Percentiles rank a stretch among this genome's conserved stretches.
Evolutionary conservation across 2,888 invertebrate species (phyloP).

Genomic region (Melangyna quadrimaculata): DNA sequence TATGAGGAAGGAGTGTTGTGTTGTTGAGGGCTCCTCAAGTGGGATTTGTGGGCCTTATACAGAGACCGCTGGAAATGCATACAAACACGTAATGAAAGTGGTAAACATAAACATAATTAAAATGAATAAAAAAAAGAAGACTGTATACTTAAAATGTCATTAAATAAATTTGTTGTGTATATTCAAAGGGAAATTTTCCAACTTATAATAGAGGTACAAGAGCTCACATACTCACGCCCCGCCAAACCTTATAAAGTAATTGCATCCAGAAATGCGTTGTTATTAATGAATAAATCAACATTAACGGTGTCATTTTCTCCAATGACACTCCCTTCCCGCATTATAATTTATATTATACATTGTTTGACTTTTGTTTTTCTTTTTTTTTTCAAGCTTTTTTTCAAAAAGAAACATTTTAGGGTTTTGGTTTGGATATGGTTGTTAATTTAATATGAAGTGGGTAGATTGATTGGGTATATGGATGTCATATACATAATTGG

Average conservation of each 20-base stretch:
- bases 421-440: not conserved
- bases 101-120: slow-evolving; percentile 59
- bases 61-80: slow-evolving; percentile 45
- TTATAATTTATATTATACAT: slow-evolving; percentile 58
- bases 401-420: not conserved
- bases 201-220: not conserved
- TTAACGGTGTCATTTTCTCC: slow-evolving; percentile 18
- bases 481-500: not conserved
- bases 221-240: slow-evolving; percentile 16
- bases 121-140: slow-evolving; percentile 13
- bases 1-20: not conserved
- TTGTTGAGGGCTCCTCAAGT: not conserved
- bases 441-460: not conserved
- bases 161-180: not conserved
- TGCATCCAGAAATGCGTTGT: slow-evolving; percentile 61
- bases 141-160: slow-evolving; percentile 31
- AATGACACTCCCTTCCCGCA: slow-evolving; percentile 40
- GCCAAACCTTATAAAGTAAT: slow-evolving; percentile 55
- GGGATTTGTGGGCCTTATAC: slow-evolving; percentile 1
- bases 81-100: slow-evolving; percentile 67
- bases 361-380: slow-evolving; percentile 40
- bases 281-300: slow-evolving; percentile 59
- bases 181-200: slow-evolving; percentile 44
- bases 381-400: not conserved
- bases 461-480: slow-evolving; percentile 12